Conservation (phyloP, 2,888 invertebrate species). For the Dicyrtomina minuta region DNA sequence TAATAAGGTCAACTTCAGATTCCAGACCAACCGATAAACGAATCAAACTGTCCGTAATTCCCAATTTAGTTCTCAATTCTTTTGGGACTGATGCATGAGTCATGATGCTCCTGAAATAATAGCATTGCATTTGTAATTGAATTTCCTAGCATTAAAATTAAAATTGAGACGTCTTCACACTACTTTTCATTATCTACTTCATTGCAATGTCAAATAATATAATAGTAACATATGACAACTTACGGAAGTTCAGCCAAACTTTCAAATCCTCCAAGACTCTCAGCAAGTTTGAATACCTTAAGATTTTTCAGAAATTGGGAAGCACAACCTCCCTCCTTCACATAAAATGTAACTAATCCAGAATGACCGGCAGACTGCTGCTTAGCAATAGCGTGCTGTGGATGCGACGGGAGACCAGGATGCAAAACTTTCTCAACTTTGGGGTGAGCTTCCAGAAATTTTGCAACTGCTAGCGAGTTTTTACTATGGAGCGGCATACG, state of each 20-base stretch:
- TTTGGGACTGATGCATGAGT: slow-evolving; percentile 89
- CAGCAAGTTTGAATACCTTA: slow-evolving; percentile 82
- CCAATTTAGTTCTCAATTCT: slow-evolving; percentile 69
- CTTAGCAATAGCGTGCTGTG: slow-evolving; percentile 76
- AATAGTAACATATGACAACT: slow-evolving; percentile 56
- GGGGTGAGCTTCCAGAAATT: slow-evolving; percentile 60
- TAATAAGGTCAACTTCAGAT: slow-evolving; percentile 78
- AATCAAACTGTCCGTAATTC: slow-evolving; percentile 81
- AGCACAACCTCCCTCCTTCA: slow-evolving; percentile 75
- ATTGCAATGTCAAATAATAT: not conserved
- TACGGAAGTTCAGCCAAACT: slow-evolving; percentile 92
- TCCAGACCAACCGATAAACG: slow-evolving; percentile 90
- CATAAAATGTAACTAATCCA: slow-evolving; percentile 86
- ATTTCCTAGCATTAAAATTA: too few species aligned
- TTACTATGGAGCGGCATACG: slow-evolving; percentile 61
- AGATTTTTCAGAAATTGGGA: slow-evolving; percentile 70
- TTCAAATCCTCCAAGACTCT: slow-evolving; percentile 93
- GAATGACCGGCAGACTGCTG: slow-evolving; percentile 84
- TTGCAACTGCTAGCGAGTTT: slow-evolving; percentile 60
- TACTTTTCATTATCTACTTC: too few species aligned
- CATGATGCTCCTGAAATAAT: slow-evolving; percentile 73
- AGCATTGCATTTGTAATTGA: not conserved
- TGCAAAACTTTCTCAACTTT: slow-evolving; percentile 56
- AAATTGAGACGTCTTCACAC: not conserved
- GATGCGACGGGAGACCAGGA: slow-evolving; percentile 77